Evolutionary conservation across 2,113 vertebrate species (phyloP), one percentile per base, ranked within the genome.

Genomic region (Cochlearius cochlearius): DNA sequence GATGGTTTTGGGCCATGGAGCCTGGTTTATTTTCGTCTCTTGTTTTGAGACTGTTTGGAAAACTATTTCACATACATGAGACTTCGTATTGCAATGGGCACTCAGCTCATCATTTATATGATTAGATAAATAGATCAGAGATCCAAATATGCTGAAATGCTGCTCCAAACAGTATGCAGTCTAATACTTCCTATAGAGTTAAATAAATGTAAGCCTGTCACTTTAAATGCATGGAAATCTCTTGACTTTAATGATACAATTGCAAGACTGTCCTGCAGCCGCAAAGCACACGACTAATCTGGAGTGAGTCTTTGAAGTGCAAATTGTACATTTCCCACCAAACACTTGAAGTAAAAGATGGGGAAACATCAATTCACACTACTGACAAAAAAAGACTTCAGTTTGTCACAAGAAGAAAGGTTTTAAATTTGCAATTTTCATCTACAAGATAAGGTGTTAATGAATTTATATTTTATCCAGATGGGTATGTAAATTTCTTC

Each of bases 321-420:
- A 97, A 98, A 98, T 97, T 97, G 94, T 97, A 92, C 93, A 36
- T 94, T 97, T 96, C 91, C 88, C 77, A 96, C 91, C 73, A 92
- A 97, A 89, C 85, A 86, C 89, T 97, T 95, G 60, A 90, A 94
- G 82, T 69, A 93, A 83, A 96, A 96, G 88, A 97, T 73, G 69
- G 91, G 59, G 59, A 97, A 97, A 97, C 77, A 96, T 95, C 96
- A 97, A 97, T 98, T 97, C 91, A 93, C 97, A 96, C 96, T 93
- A 53, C 68, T 67, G 91, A 78, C 55, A 82, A 71, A 91, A 92
- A 78, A 94, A 82, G 71, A 20, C 47, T 92, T 67, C 19, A 82
- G 67, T 95, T 95, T 96, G 47, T 94, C 82, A 76, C 60, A 41
- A 88, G 96, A 96, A 96, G 78, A 97, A 96, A 97, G 96, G 91